Evolutionary conservation across 2,113 vertebrate genomes (phyloP).

Genomic region (Malurus elegans): DNA sequence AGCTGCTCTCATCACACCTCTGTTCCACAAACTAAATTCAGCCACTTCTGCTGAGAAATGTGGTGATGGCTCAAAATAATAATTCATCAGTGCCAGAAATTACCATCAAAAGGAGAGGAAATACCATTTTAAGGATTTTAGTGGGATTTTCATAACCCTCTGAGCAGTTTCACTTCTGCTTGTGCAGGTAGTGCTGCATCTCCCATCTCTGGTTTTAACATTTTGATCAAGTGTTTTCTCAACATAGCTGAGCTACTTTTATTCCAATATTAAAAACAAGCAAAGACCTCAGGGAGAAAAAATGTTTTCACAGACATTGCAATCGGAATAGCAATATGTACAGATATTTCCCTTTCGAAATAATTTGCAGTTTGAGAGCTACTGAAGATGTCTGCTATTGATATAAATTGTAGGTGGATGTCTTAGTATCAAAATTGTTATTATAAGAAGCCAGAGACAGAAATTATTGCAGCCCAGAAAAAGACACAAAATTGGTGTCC

Average conservation of each 20-base stretch:
- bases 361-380: slow-evolving; percentile 4
- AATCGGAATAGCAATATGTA: background rate
- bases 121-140: background rate
- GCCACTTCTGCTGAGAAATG: background rate
- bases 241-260: rapidly evolving
- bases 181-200: background rate
- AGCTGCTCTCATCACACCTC: background rate
- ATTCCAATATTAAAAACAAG: background rate
- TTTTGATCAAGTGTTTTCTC: background rate
- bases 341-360: background rate
- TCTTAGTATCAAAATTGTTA: background rate
- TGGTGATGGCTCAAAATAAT: background rate
- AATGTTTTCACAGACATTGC: background rate
- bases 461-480: background rate
- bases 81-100: background rate
- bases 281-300: background rate
- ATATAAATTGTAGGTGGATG: background rate
- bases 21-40: background rate
- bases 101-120: background rate
- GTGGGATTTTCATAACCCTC: background rate
- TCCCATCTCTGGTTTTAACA: background rate
- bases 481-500: background rate
- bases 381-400: background rate
- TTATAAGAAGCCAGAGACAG: background rate
- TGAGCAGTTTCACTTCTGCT: background rate